Evolutionary conservation across 2,113 vertebrate genomes (phyloP), one percentile per base, ranked within the genome.

Genomic region (Rhinoderma darwinii): DNA sequence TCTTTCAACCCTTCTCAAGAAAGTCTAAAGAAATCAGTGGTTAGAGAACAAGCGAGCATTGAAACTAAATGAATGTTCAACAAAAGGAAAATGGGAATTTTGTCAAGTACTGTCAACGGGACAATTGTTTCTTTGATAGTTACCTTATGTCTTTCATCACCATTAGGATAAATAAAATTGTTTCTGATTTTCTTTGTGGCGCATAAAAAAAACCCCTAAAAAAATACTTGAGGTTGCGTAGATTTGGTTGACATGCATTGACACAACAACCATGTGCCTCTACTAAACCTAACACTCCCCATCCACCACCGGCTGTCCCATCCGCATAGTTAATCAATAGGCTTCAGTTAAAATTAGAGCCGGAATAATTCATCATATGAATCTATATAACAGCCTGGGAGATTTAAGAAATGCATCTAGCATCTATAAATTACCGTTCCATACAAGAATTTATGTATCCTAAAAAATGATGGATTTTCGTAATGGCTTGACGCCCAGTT

Each of bases 401-500:
- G 82, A 72, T 51, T 83, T 72, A 50, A 50, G 43, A 15, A 27
- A 70, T 83, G 63, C 82, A 70, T 35, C n/a, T 43, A 2, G 30
- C 43, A 11, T 47, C 63, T 32, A 83, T 83, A 83, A 70, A 83
- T 83, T 50, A 68, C 61, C 8, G 12, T 39, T 39, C 30, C 43
- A 27, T 51, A 22, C 20, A 78, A 70, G 63, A 37, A 83, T 83
- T 70, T 83, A 50, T 70, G 63, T 72, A 47, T 72, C 66, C 59
- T 72, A 68, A 47, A 83, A 82, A 37, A 83, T 72, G 66, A 74
- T 74, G 47, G 35, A 84, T 83, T 83, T 30, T 18, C 44, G 18
- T 11, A 22, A 63, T 84, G 82, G 82, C 82, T 25, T 18, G 20
- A 73, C 51, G 82, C 82, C 82, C 68, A 74, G 82, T 74, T 84